Base-by-base conservation (phyloP, 2,888 invertebrate species). In the Netelia inedita region DNA sequence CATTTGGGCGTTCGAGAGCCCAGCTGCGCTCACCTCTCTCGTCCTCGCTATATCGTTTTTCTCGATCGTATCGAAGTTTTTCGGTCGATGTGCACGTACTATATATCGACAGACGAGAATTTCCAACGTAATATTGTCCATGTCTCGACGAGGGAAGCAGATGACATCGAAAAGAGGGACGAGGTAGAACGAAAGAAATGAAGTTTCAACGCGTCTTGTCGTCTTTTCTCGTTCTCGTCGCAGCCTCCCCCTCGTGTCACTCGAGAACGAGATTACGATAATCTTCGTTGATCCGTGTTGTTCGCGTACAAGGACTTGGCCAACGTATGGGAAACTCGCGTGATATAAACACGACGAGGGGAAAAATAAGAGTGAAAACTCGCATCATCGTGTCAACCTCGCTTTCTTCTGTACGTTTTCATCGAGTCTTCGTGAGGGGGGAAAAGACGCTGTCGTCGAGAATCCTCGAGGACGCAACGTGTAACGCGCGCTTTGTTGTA, bases 41-140 rank as follows among this genome's bases (percentile, higher is more conserved):
- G 28, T 28, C n/a, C 14, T 53, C 21, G 23, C 53, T n/a, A 8
- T 43, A 19, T n/a, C 46, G 8, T 61, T 72, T 65, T 73, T 55
- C 21, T 46, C 16, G 69, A 79, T 57, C 35, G n/a, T 61, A 83
- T 74, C 57, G 10, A 74, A 74, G 46, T 74, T 79, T 71, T 71
- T 79, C 43, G 43, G 10, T 14, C 16, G 16, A 57, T 46, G 35
- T 73, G 43, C 23, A 28, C 28, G 28, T 28, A 28, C n/a, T 28
- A 23, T 11, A 16, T 16, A 74, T 74, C 21, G 79, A 69, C 74
- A 19, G 66, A 73, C 57, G 59, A 59, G 59, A 76, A 66, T 66
- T 71, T 71, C 71, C 16, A 53, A 78, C 59, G 46, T 6, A 16
- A 11, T 5, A 11, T 53, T 41, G 1, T 41, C 21, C n/a, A 23